Base-by-base conservation (phyloP, 1,140 invertebrate species). In the Lasioglossum albipes region DNA sequence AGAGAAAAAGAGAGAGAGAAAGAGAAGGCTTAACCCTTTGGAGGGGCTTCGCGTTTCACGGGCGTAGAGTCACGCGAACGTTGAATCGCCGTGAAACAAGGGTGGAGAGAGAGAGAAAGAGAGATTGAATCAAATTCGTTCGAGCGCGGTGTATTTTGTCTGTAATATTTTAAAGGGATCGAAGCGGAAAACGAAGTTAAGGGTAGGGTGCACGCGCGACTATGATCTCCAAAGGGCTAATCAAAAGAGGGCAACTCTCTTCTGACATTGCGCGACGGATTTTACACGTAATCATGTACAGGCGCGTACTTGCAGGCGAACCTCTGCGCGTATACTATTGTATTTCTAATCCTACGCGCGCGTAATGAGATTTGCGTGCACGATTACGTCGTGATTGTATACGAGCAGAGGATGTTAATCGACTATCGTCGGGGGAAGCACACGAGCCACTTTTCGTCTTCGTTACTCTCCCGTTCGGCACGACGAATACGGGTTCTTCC, bases 251-350 rank as follows among this genome's bases (percentile, higher is more conserved):
- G 74, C 42, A 75, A 70, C 52, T 74, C 36, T 84, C 74, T 67
- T 85, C 70, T 75, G 83, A 81, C 83, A 52, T 78, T 78, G 67
- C 71, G 72, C 82, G 78, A 73, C 78, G 74, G 66, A 74, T 75
- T 74, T 84, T 78, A 76, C 83, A 78, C 70, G 74, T 57, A 71
- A 85, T 85, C 64, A 72, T 84, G 73, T 84, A 84, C 74, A 82
- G 74, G 2, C 64, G 83, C 59, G 72, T 81, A 81, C 31, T 70
- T 71, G 70, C 72, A 27, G 49, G 27, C 49, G 59, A 65, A 77
- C 75, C 74, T 76, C 74, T 81, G 74, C 52, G 7, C 72, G 79
- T 80, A 77, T 65, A 71, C 57, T 36, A 36, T 36, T 54, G 45
- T 22, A 81, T 65, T 79, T 81, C 59, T 77, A 69, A 81, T 81